phyloP scores from a whole-genome alignment of 1,140 invertebrate genomes.

The Oppia nitens region DNA sequence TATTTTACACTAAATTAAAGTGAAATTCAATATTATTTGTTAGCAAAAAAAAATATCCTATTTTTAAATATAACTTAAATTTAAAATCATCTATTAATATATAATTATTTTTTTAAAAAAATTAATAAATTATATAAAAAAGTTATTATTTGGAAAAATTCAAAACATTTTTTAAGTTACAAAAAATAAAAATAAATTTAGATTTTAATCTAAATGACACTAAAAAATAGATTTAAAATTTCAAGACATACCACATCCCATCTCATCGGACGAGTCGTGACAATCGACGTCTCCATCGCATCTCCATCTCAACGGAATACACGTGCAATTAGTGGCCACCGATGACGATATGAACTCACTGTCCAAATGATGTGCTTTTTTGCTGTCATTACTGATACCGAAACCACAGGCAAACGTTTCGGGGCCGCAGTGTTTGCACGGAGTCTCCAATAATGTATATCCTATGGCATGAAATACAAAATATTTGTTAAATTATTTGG shows the following conservation, averaged over 20 bases:
- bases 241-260: slow-evolving; percentile 27
- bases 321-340: slow-evolving; percentile 16
- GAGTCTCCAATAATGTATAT: neutral
- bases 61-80: neutral
- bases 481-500: no score
- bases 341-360: neutral
- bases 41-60: neutral
- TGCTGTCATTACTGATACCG: neutral
- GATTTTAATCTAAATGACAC: neutral
- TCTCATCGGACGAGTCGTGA: slow-evolving; percentile 26
- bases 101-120: neutral
- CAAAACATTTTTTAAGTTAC: neutral
- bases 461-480: no score
- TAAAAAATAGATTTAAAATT: neutral
- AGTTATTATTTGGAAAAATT: neutral
- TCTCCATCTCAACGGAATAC: slow-evolving; percentile 20
- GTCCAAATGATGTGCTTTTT: neutral
- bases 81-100: neutral
- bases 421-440: neutral
- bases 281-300: slow-evolving; percentile 27
- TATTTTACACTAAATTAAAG: no score
- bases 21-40: neutral
- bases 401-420: slow-evolving; percentile 12
- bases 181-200: neutral
- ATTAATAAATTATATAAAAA: neutral